These are phyloP conservation scores for Pandemis cinnamomeana DNA, from an alignment of 2,888 invertebrate species.

Conservation along the genomic window DNA sequence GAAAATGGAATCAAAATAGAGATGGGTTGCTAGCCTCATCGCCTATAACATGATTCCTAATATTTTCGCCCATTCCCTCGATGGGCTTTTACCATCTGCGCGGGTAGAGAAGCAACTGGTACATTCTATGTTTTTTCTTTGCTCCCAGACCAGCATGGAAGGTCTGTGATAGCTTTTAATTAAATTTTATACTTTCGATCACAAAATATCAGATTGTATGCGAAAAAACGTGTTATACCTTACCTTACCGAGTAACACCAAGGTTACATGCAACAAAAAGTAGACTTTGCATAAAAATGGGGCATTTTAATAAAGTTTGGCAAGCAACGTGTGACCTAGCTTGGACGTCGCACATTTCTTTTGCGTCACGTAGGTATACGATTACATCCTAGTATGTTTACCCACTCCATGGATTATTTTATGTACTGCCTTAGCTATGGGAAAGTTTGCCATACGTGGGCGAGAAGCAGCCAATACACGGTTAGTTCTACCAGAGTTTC, in stretches of 20 bases:
- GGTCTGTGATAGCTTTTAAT: slow-evolving; percentile 4
- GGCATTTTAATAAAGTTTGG: slow-evolving; percentile 17
- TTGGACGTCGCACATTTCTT: slow-evolving; percentile 8
- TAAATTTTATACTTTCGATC: slow-evolving; percentile 1
- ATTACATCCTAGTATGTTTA: slow-evolving; percentile 38
- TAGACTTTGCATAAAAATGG: slow-evolving; percentile 13
- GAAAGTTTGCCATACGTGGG: slow-evolving; percentile 8
- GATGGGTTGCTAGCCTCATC: too few species aligned
- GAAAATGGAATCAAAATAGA: too few species aligned
- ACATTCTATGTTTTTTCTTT: too few species aligned
- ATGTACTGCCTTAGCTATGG: background rate
- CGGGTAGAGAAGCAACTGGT: too few species aligned
- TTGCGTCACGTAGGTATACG: slow-evolving; percentile 30
- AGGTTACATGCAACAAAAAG: slow-evolving; percentile 7
- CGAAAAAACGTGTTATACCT: slow-evolving; percentile 13
- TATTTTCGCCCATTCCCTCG: too few species aligned
- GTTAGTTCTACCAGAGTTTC: too few species aligned
- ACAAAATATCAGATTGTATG: background rate
- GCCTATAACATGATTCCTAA: too few species aligned
- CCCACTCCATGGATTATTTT: slow-evolving; percentile 37
- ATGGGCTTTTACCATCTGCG: too few species aligned
- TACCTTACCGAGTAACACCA: slow-evolving; percentile 13
- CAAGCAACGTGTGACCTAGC: slow-evolving; percentile 7
- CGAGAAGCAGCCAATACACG: slow-evolving; percentile 11
- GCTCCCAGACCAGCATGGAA: too few species aligned